Evolutionary conservation across 2,113 vertebrate species (phyloP), one percentile per base, ranked within the genome.

Genomic region (Thalassoma bifasciatum): DNA sequence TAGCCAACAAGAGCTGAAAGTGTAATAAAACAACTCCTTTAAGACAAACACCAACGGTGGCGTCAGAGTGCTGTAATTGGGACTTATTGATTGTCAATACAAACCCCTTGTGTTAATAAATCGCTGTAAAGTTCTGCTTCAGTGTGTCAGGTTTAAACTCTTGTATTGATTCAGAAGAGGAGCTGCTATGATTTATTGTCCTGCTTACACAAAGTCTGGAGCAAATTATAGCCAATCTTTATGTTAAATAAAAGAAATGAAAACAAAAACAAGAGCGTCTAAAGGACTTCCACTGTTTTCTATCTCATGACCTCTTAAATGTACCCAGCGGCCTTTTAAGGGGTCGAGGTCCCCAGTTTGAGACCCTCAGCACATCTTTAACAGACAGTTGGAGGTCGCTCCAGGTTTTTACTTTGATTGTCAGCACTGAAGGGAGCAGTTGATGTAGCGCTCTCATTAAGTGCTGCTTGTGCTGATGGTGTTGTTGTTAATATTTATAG

Each of bases 371-470:
- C 10, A 19, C 2, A n/a, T 10, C 22, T 42, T 42, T 9, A 24
- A 23, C 16, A 52, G 63, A 65, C 64, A 42, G 51, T 54, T 30
- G 54, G 51, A 56, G 51, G 66, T 68, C 24, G 11, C 2, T 37
- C 37, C 12, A 19, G 34, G 63, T 34, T 23, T 30, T 42, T 4
- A 6, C 8, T 19, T 58, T 19, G 53, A 23, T 49, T 8, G 53
- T 56, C 26, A 58, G 66, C 19, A 1, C 44, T 50, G 46, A 51
- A 10, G 56, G 8, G 13, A 23, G 42, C 5, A 13, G 54, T 1
- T 38, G 51, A 57, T 61, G 68, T 8, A 30, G 16, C 24, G 67
- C 2, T 37, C 37, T 63, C 38, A 14, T 63, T 11, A 37, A 26
- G 14, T 17, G 23, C n/a, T 24, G 0, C 21, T 60, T 64, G 7